phyloP scores from a whole-genome alignment of 2,797 vertebrate genomes.

The Ptychobarbus kaznakovi region DNA sequence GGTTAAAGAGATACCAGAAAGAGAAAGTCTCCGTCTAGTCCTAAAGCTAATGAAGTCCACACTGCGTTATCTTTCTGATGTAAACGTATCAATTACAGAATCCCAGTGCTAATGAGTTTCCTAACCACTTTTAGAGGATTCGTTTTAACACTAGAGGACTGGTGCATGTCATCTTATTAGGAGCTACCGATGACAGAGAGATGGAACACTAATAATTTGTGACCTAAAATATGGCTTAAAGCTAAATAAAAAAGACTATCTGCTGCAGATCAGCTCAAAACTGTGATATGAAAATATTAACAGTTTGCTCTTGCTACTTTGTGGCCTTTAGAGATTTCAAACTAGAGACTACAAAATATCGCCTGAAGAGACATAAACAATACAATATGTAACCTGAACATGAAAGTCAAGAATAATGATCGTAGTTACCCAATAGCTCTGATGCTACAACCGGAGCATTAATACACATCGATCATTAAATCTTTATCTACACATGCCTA shows the following conservation, averaged over 20 bases:
- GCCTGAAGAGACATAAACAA: not conserved
- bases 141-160: slow-evolving; percentile 14
- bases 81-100: slow-evolving; percentile 55
- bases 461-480: not conserved
- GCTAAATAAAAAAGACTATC: not conserved
- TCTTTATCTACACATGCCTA: not conserved
- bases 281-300: not conserved
- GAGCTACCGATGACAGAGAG: slow-evolving; percentile 5
- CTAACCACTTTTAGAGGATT: slow-evolving; percentile 40
- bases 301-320: not conserved
- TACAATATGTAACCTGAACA: not conserved
- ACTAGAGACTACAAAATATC: not conserved
- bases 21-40: slow-evolving; percentile 18
- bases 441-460: not conserved
- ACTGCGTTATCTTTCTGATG: slow-evolving; percentile 33
- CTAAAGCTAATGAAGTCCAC: slow-evolving; percentile 54
- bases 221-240: slow-evolving; percentile 9
- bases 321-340: slow-evolving; percentile 10
- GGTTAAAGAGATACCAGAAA: not conserved
- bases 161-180: slow-evolving; percentile 33
- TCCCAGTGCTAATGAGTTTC: slow-evolving; percentile 57
- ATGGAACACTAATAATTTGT: not conserved
- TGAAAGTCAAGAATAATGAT: slow-evolving; percentile 6
- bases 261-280: slow-evolving; percentile 1
- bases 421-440: not conserved